Evolutionary conservation across 2,888 invertebrate species (phyloP), one percentile per base, ranked within the genome.

Genomic region (Laothoe populi): DNA sequence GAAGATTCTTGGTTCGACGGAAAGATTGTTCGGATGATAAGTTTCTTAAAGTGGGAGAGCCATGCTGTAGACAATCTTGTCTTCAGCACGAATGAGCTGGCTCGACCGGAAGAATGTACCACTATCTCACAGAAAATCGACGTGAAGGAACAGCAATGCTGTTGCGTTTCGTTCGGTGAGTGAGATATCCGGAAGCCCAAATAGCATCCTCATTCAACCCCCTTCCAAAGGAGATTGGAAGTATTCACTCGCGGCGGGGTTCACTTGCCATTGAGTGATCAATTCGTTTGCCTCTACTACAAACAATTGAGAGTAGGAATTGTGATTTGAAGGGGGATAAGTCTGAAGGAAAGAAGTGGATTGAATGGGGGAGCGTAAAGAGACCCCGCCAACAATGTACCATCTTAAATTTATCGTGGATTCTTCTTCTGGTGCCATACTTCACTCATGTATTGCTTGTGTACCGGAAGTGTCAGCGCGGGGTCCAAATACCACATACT

Each of bases 81-180:
- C n/a, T 46, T 13, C 10, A 46, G 21, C 46, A 46, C 23, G 21
- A 46, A 23, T 46, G 21, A 11, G 46, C 24, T 13, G 46, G 21
- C 23, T 46, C 46, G 46, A 0, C 46, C 23, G 46, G 46, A 19
- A 24, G 8, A 46, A 19, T 11, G n/a, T n/a, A 46, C 46, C 46
- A 46, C 46, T 23, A 5, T 46, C 46, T 46, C 13, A 46, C 23
- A 46, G 24, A 46, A 46, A 46, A 23, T 13, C 46, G 23, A 21
- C 23, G 21, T 23, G 21, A 46, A n/a, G n/a, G 11, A 23, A 21
- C 45, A 46, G 42, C 42, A 16, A 5, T 38, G 38, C 38, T 23
- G 45, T 23, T 23, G 10, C 2, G 23, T 46, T 46, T 46, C 23
- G 46, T 13, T 3, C 4, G 23, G 46, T 46, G 23, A 46, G 46